A percentile compares a stretch with the other conserved stretches of the same genome.
Evolutionary conservation across 2,797 vertebrate genomes (phyloP).

Genomic region (Falco berigora): DNA sequence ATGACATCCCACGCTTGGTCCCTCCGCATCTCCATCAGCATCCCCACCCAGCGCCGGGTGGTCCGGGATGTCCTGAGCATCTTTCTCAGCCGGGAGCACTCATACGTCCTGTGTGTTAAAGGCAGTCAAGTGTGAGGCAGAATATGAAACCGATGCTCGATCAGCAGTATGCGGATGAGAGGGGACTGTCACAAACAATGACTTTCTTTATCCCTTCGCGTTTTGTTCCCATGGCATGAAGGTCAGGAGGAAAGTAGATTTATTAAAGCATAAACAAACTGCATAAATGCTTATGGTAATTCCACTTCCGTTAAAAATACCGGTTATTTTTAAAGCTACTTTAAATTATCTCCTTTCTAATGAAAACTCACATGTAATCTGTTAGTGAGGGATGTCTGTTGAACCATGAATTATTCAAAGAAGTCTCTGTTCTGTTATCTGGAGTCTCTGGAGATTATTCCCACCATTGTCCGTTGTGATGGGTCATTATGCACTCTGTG

Average conservation of each 20-base stretch:
- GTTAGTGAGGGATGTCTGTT: constrained; percentile 72
- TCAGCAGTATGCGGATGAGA: background rate
- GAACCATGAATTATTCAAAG: constrained; percentile 89
- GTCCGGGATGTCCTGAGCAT: background rate
- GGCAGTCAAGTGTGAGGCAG: background rate
- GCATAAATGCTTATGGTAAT: constrained; percentile 76
- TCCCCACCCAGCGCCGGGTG: background rate
- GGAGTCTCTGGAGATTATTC: constrained; percentile 86
- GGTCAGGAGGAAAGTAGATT: constrained; percentile 76
- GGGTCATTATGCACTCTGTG: constrained; percentile 93
- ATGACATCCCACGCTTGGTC: fast-evolving
- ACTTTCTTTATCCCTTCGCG: constrained; percentile 76
- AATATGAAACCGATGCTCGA: background rate
- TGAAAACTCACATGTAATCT: constrained; percentile 89
- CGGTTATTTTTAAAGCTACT: constrained; percentile 76
- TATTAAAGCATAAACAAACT: constrained; percentile 73
- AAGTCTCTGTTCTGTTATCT: constrained; percentile 81
- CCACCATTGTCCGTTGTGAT: constrained; percentile 94
- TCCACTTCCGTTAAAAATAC: constrained; percentile 77
- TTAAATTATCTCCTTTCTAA: constrained; percentile 79
- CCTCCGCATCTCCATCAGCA: background rate
- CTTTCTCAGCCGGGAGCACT: background rate
- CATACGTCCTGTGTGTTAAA: fast-evolving
- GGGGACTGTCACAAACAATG: constrained; percentile 68
- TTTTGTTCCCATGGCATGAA: constrained; percentile 75